These are phyloP conservation scores for Chionoecetes opilio DNA, from an alignment of 1,140 invertebrate species.

Conservation along the genomic window DNA sequence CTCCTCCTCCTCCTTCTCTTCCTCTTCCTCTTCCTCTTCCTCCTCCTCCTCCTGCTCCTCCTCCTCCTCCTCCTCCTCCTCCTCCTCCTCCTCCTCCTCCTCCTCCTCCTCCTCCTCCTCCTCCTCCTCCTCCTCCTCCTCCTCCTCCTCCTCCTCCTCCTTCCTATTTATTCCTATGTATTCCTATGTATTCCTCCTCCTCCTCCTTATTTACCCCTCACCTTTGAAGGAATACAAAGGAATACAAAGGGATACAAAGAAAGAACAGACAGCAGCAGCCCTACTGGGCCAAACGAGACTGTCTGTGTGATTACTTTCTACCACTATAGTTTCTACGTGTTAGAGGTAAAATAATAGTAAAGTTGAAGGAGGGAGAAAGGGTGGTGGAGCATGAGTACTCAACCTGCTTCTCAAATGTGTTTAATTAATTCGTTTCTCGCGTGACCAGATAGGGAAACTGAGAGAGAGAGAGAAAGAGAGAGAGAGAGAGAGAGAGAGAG, in stretches of 20 bases:
- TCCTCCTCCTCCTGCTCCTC: neutral
- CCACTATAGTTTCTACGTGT: too few relatives aligned
- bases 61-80: neutral
- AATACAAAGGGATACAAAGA: too few relatives aligned
- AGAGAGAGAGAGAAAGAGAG: slow-evolving; percentile 18
- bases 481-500: neutral
- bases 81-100: neutral
- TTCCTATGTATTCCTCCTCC: too few relatives aligned
- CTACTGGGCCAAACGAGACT: too few relatives aligned
- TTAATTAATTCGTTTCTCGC: slow-evolving; percentile 20
- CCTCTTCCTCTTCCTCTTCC: neutral
- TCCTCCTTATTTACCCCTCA: too few relatives aligned
- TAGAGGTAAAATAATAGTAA: too few relatives aligned
- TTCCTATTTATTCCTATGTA: too few relatives aligned
- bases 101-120: neutral
- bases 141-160: too few relatives aligned
- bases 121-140: neutral
- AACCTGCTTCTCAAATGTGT: neutral
- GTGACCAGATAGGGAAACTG: neutral
- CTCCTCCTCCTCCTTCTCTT: neutral
- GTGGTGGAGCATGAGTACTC: neutral
- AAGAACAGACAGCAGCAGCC: too few relatives aligned
- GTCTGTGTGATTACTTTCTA: too few relatives aligned
- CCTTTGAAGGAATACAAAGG: too few relatives aligned
- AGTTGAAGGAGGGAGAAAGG: neutral